Conservation (phyloP, 2,797 vertebrate species). For the Semaprochilodus insignis region DNA sequence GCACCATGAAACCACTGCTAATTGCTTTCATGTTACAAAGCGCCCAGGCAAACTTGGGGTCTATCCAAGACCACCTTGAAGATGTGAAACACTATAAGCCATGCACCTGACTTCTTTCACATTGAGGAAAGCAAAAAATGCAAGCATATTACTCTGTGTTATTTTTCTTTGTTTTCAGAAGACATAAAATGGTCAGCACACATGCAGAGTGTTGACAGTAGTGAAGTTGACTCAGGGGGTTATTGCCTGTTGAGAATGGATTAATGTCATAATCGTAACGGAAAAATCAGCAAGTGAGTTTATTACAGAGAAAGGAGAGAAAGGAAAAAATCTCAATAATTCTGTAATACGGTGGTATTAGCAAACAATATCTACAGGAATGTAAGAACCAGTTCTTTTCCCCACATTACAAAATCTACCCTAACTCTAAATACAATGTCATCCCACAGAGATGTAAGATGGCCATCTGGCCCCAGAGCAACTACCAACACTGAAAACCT, state of each 20-base stretch:
- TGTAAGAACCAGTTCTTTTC: background rate
- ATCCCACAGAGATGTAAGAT: background rate
- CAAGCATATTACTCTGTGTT: slow-evolving; percentile 38
- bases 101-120: slow-evolving; percentile 25
- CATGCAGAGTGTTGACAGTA: slow-evolving; percentile 45
- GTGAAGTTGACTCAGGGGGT: slow-evolving; percentile 43
- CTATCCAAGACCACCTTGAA: slow-evolving; percentile 90
- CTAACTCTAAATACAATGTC: too few species aligned
- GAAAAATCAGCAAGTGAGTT: slow-evolving; percentile 42
- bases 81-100: slow-evolving; percentile 61
- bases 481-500: background rate
- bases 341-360: slow-evolving; percentile 13
- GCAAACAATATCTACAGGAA: background rate
- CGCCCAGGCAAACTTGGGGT: slow-evolving; percentile 82
- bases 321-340: slow-evolving; percentile 3
- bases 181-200: slow-evolving; percentile 45
- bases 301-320: slow-evolving; percentile 33
- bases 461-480: background rate
- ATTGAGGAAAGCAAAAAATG: slow-evolving; percentile 39
- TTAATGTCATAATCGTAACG: slow-evolving; percentile 47
- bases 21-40: slow-evolving; percentile 90
- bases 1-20: slow-evolving; percentile 84
- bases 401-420: background rate
- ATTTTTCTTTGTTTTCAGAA: slow-evolving; percentile 19
- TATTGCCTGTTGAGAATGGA: slow-evolving; percentile 44